These are phyloP conservation scores for Cochlearius cochlearius DNA, from an alignment of 2,113 vertebrate species.

Conservation along the genomic window DNA sequence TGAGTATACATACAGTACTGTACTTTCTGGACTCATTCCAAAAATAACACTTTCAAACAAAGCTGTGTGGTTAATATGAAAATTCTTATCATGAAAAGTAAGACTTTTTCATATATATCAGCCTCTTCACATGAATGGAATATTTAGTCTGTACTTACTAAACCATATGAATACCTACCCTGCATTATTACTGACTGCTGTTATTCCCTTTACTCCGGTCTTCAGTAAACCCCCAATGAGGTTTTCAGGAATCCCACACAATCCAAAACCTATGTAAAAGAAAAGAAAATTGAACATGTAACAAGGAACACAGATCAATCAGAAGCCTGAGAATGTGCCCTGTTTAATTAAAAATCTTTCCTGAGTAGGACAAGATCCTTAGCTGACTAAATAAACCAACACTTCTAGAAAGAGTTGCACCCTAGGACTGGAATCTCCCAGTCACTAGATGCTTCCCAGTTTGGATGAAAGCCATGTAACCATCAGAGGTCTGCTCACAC, in stretches of 20 bases:
- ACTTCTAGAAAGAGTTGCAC: neutral
- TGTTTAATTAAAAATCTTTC: neutral
- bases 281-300: neutral
- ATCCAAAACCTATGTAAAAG: constrained; percentile 84
- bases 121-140: neutral
- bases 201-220: constrained; percentile 87
- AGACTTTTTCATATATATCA: neutral
- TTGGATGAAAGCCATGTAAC: neutral
- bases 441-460: neutral
- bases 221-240: constrained; percentile 92
- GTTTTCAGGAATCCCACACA: constrained; percentile 98
- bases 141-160: neutral
- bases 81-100: neutral
- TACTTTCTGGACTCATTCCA: neutral
- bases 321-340: neutral
- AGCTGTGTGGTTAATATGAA: neutral
- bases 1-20: neutral
- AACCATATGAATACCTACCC: constrained; percentile 79
- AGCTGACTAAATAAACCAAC: neutral
- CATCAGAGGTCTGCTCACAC: neutral
- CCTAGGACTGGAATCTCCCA: neutral
- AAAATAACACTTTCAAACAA: neutral
- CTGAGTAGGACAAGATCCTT: neutral
- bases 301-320: neutral
- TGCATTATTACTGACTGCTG: constrained; percentile 97